These are phyloP conservation scores for Manis pentadactyla DNA, from an alignment of 2,797 vertebrate species.

Conservation along the genomic window DNA sequence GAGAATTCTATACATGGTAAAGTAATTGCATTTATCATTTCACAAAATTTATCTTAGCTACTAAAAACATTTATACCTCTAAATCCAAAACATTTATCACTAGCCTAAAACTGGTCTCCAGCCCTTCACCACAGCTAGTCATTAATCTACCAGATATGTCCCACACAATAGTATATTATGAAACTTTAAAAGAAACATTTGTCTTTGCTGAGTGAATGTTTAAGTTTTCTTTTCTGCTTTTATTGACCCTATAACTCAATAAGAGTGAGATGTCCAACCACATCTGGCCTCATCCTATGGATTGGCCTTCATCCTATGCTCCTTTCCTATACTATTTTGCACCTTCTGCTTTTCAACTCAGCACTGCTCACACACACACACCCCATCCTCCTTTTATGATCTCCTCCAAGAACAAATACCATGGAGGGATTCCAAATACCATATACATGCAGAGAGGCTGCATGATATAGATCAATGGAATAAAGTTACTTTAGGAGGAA, in stretches of 20 bases:
- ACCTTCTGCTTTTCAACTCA: background rate
- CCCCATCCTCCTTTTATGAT: background rate
- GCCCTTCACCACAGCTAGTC: slow-evolving; percentile 63
- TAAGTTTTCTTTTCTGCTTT: slow-evolving; percentile 18
- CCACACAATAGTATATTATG: slow-evolving; percentile 63
- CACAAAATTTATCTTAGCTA: slow-evolving; percentile 70
- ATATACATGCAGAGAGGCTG: background rate
- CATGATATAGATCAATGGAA: background rate
- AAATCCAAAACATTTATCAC: slow-evolving; percentile 77
- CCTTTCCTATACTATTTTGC: background rate
- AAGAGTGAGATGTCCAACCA: background rate
- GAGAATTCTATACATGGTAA: slow-evolving; percentile 46
- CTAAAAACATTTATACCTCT: slow-evolving; percentile 77
- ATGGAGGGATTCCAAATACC: background rate
- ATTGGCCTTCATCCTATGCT: background rate
- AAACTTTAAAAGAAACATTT: slow-evolving; percentile 71
- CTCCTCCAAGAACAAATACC: background rate
- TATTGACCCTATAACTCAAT: background rate
- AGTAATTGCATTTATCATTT: slow-evolving; percentile 77
- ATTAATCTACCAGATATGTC: slow-evolving; percentile 77
- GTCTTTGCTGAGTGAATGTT: slow-evolving; percentile 40
- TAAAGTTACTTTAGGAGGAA: background rate
- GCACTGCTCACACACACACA: background rate
- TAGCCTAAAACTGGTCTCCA: slow-evolving; percentile 69
- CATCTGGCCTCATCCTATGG: background rate